A percentile compares a stretch with the other conserved stretches of the same genome.
phyloP scores from a whole-genome alignment of 1,140 invertebrate genomes.

The Heliconius hermathena region DNA sequence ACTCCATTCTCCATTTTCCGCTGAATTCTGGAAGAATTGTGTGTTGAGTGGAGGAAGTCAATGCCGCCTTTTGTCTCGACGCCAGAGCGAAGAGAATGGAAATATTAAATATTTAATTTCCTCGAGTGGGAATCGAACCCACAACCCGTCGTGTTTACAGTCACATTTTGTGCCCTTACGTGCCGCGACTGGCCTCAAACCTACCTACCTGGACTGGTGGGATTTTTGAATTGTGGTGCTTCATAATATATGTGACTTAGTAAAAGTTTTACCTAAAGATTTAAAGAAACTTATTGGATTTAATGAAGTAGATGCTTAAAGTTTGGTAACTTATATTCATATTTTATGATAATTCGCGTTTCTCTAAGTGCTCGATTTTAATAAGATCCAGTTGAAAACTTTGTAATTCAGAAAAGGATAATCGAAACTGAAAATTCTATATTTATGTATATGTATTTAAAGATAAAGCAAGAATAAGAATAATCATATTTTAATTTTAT shows the following conservation, averaged over 20 bases:
- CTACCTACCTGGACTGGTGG: too few relatives aligned
- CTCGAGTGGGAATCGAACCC: too few relatives aligned
- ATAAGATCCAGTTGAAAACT: background rate
- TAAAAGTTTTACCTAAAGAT: background rate
- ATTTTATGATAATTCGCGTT: slow-evolving; percentile 8
- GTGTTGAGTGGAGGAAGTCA: too few relatives aligned
- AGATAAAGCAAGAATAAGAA: background rate
- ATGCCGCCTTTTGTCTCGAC: too few relatives aligned
- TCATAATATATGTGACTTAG: slow-evolving; percentile 5
- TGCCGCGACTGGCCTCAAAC: too few relatives aligned
- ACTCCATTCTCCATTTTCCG: too few relatives aligned
- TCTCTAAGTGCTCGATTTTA: slow-evolving; percentile 2
- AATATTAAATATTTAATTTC: too few relatives aligned
- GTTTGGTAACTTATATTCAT: slow-evolving; percentile 13
- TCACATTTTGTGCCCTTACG: too few relatives aligned
- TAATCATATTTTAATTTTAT: too few relatives aligned
- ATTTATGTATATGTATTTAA: background rate
- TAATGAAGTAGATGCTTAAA: slow-evolving; percentile 13
- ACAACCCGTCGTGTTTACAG: too few relatives aligned
- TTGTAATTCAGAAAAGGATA: background rate
- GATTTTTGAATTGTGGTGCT: background rate
- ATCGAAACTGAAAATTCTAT: background rate
- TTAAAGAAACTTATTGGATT: background rate
- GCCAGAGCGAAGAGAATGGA: too few relatives aligned
- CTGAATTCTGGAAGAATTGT: too few relatives aligned